Evolutionary conservation across 2,113 vertebrate species (phyloP).

Genomic region (Taurulus bubalis): DNA sequence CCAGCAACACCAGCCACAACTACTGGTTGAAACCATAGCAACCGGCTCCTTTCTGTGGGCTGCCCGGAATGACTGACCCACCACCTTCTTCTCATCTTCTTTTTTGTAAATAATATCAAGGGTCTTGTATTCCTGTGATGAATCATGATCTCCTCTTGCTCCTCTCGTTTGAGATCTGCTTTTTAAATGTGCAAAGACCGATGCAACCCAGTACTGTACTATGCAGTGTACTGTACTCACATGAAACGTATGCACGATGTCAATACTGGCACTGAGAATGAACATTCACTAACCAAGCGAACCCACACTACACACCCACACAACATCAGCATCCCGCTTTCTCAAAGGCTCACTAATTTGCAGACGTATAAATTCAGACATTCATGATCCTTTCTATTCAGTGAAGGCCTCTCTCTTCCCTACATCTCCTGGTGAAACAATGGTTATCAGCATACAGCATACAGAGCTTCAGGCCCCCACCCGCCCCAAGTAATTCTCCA

Average conservation of each 20-base stretch:
- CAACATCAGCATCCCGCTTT: constrained; percentile 1
- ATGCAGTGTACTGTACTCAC: constrained; percentile 7
- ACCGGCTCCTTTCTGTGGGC: constrained; percentile 59
- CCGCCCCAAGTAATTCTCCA: background rate
- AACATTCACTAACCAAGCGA: constrained; percentile 18
- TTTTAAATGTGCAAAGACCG: constrained; percentile 14
- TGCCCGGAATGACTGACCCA: constrained; percentile 50
- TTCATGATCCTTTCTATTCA: constrained; percentile 24
- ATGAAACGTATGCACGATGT: constrained; percentile 23
- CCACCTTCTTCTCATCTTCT: constrained; percentile 5
- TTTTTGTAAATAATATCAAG: constrained; percentile 24
- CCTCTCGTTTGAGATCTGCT: constrained; percentile 3
- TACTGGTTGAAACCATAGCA: constrained; percentile 73
- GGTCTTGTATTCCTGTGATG: constrained; percentile 19
- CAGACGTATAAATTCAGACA: constrained; percentile 5
- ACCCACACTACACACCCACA: constrained; percentile 47
- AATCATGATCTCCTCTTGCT: constrained; percentile 2
- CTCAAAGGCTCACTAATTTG: constrained; percentile 13
- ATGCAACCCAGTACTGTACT: constrained; percentile 1
- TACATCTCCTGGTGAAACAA: constrained; percentile 39
- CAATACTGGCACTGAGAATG: constrained; percentile 28
- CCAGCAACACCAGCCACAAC: constrained; percentile 72
- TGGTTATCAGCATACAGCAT: constrained; percentile 31
- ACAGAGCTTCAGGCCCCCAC: constrained; percentile 25
- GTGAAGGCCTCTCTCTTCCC: constrained; percentile 1